A percentile compares a stretch with the other conserved stretches of the same genome.
phyloP scores from a whole-genome alignment of 1,140 invertebrate genomes.

The Homarus americanus region DNA sequence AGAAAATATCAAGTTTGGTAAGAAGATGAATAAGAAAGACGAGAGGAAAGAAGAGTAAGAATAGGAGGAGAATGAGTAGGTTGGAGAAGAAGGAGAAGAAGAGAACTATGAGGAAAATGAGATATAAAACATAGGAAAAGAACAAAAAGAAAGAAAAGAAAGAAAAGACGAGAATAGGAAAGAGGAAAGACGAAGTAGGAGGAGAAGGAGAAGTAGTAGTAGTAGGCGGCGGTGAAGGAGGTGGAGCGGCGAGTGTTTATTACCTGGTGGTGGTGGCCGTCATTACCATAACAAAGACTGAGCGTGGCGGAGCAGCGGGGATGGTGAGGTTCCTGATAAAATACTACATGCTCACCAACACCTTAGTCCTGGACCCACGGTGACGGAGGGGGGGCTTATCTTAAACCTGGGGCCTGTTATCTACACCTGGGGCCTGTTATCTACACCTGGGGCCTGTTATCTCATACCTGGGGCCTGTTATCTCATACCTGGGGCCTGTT shows the following conservation, averaged over 20 bases:
- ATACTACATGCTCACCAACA: slow-evolving; percentile 65
- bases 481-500: no score
- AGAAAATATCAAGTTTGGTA: neutral
- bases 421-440: neutral
- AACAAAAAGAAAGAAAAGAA: no score
- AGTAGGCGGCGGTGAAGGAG: no score
- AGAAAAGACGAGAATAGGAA: no score
- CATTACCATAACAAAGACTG: slow-evolving; percentile 63
- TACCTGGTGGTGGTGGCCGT: slow-evolving; percentile 27
- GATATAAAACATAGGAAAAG: no score
- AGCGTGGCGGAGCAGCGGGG: slow-evolving; percentile 44
- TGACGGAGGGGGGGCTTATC: slow-evolving; percentile 2
- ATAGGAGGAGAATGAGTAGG: neutral
- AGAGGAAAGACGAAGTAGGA: no score
- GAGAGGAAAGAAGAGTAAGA: neutral
- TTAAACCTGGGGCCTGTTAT: neutral
- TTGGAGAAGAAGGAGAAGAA: neutral
- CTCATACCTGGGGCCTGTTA: no score
- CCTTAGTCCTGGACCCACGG: slow-evolving; percentile 50
- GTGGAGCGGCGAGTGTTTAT: neutral
- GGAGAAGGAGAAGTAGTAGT: no score
- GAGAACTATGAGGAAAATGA: neutral
- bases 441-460: neutral
- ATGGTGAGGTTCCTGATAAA: slow-evolving; percentile 58
- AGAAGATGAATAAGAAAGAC: neutral